These are phyloP conservation scores for Sialis lutaria DNA, from an alignment of 2,888 invertebrate species.

Conservation along the genomic window DNA sequence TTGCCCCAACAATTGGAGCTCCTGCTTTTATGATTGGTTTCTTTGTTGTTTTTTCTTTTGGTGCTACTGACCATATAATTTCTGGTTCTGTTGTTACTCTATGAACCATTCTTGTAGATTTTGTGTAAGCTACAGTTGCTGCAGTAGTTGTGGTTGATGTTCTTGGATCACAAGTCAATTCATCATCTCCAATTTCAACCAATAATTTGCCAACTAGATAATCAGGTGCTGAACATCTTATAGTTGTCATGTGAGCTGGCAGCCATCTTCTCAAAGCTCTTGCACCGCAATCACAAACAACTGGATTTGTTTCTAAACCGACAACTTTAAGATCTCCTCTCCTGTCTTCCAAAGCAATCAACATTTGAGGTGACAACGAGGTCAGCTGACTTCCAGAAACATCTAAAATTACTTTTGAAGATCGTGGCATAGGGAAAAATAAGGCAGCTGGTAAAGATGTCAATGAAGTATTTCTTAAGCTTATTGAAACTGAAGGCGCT, in stretches of 20 bases:
- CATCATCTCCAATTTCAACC: constrained; percentile 62
- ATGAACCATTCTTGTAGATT: constrained; percentile 33
- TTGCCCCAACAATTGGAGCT: constrained; percentile 31
- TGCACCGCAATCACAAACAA: constrained; percentile 72
- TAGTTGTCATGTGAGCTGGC: constrained; percentile 42
- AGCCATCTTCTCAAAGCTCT: constrained; percentile 66
- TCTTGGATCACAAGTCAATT: constrained; percentile 58
- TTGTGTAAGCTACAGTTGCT: constrained; percentile 23
- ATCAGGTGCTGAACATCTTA: constrained; percentile 52
- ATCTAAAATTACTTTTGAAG: constrained; percentile 62
- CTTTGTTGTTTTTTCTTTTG: constrained; percentile 37
- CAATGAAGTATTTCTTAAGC: constrained; percentile 65
- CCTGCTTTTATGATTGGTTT: constrained; percentile 22
- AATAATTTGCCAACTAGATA: constrained; percentile 49
- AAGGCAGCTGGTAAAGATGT: constrained; percentile 61
- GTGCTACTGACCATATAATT: constrained; percentile 79
- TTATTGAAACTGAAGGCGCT: constrained; percentile 49
- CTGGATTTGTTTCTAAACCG: constrained; percentile 64
- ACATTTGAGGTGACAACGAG: constrained; percentile 58
- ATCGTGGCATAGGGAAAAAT: constrained; percentile 74
- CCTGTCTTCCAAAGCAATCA: constrained; percentile 67
- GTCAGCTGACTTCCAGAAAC: constrained; percentile 61
- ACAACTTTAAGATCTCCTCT: constrained; percentile 54
- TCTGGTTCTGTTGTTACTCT: constrained; percentile 61
- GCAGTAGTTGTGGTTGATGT: constrained; percentile 33